These are phyloP conservation scores for Drosophila mayri DNA, from an alignment of 1,140 invertebrate genomes.

Conservation along the genomic window DNA sequence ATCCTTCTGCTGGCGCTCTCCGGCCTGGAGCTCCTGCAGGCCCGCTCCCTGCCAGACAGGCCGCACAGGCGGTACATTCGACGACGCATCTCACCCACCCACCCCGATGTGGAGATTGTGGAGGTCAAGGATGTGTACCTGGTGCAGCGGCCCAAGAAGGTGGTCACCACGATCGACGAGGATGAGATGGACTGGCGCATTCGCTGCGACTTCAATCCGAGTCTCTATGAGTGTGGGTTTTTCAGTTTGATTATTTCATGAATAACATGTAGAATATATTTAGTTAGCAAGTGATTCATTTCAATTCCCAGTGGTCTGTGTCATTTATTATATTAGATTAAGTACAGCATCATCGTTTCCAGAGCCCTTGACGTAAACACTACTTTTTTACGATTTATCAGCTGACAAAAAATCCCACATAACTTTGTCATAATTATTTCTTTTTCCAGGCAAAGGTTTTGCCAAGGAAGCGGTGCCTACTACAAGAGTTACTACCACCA, in stretches of 20 bases:
- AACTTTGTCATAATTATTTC: background rate
- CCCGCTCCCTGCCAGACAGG: conserved; percentile 16
- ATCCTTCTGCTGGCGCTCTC: conserved; percentile 12
- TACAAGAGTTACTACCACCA: background rate
- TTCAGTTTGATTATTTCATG: background rate
- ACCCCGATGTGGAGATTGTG: conserved; percentile 36
- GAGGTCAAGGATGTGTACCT: conserved; percentile 57
- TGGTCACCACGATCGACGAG: conserved; percentile 6
- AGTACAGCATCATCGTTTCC: background rate
- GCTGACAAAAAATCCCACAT: background rate
- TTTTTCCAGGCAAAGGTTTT: background rate
- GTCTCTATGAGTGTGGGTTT: conserved; percentile 17
- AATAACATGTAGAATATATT: background rate
- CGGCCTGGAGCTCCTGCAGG: conserved; percentile 16
- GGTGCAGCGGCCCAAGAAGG: conserved; percentile 42
- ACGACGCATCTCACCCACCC: conserved; percentile 3
- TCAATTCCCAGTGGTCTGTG: background rate
- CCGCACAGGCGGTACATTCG: conserved; percentile 34
- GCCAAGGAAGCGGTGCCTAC: background rate
- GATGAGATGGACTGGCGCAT: conserved; percentile 33
- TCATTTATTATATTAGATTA: background rate
- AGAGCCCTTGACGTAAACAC: background rate
- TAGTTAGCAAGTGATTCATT: background rate
- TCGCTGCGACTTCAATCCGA: conserved; percentile 34
- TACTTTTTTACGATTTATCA: background rate